Evolutionary conservation across 2,113 vertebrate genomes (phyloP).

Genomic region (Marcusenius ussheri): DNA sequence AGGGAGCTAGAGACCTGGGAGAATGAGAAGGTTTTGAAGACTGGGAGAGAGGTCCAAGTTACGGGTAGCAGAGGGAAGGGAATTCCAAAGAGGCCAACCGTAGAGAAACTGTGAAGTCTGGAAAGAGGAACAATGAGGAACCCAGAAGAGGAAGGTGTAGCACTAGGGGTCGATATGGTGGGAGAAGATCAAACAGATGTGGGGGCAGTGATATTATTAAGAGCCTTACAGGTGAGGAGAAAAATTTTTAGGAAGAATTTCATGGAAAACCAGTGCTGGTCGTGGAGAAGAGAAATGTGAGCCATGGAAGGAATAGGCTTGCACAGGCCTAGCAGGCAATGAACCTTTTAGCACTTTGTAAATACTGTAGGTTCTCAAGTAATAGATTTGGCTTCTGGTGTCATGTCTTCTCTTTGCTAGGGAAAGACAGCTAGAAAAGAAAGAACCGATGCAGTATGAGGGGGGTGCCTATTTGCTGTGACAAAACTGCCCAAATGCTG

Average conservation of each 20-base stretch:
- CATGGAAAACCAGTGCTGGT: background rate
- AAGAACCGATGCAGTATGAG: background rate
- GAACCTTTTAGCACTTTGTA: background rate
- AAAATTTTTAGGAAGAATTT: background rate
- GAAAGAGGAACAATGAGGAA: background rate
- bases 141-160: background rate
- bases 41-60: background rate
- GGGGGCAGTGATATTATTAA: background rate
- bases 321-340: background rate
- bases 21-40: background rate
- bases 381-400: background rate
- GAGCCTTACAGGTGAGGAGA: background rate
- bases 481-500: background rate
- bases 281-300: background rate
- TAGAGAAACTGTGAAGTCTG: background rate
- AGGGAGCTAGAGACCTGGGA: background rate
- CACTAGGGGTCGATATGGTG: background rate
- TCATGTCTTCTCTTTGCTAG: background rate
- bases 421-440: background rate
- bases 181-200: background rate
- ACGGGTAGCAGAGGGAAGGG: background rate
- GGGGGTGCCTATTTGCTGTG: background rate
- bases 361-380: background rate
- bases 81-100: background rate
- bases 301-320: background rate